These are phyloP conservation scores for Drosophila bifasciata DNA, from an alignment of 1,140 invertebrate species.

Conservation along the genomic window DNA sequence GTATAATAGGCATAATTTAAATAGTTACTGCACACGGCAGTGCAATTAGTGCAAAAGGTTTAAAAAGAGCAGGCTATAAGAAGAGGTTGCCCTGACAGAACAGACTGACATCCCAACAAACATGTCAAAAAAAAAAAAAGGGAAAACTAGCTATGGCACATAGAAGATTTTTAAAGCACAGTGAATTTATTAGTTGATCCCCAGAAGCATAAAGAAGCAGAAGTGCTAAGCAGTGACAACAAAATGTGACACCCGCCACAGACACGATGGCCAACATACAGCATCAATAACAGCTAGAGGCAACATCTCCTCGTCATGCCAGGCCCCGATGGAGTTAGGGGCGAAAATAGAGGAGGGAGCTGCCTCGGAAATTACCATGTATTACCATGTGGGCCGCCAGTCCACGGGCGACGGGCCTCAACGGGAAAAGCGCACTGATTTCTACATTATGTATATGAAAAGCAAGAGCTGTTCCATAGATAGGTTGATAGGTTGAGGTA, in stretches of 20 bases:
- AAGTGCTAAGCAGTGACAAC: constrained; percentile 60
- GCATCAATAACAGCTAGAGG: constrained; percentile 18
- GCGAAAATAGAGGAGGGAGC: constrained; percentile 8
- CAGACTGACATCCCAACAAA: constrained; percentile 70
- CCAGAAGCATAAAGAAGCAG: constrained; percentile 26
- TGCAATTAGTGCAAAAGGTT: constrained; percentile 80
- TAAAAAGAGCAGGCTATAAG: constrained; percentile 44
- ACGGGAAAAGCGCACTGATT: constrained; percentile 15
- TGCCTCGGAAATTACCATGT: constrained; percentile 53
- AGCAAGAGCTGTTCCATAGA: constrained; percentile 18
- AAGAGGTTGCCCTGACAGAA: constrained; percentile 31
- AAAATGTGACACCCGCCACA: constrained; percentile 70
- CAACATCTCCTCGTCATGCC: constrained; percentile 44
- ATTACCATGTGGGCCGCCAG: constrained; percentile 3
- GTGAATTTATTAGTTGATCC: constrained; percentile 75
- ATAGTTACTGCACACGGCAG: constrained; percentile 78
- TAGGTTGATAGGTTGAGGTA: constrained; percentile 26
- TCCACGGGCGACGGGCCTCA: constrained; percentile 37
- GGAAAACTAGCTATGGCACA: constrained; percentile 45
- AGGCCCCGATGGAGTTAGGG: constrained; percentile 26
- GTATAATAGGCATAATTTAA: constrained; percentile 65
- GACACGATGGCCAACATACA: constrained; percentile 34
- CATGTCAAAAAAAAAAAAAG: constrained; percentile 26
- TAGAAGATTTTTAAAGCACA: constrained; percentile 78
- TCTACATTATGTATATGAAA: too few species aligned